Base-by-base conservation (phyloP, 2,888 invertebrate species). In the Andricus quercusramuli region DNA sequence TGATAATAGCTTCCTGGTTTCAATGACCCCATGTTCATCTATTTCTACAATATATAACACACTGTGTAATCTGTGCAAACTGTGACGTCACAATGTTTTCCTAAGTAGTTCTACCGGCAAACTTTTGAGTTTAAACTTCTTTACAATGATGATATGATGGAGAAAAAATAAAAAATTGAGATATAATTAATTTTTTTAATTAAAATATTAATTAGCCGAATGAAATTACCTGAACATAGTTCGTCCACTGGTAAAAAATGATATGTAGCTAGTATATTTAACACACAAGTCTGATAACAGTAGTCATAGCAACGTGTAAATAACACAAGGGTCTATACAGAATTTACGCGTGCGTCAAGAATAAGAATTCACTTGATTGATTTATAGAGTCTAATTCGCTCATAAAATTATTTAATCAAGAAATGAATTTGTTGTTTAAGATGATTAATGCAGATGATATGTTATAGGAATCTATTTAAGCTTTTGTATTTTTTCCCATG, bases 251-350 rank as follows among this genome's bases (percentile, higher is more conserved):
- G 76, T 79, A 78, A 67, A 62, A 82, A 78, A 78, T 56, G 13
- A 62, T 41, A 22, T 47, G 20, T 25, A 59, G 47, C 66, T 66
- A 68, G 77, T 76, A 77, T 64, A 77, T 67, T 65, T 78, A 80
- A 81, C 66, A 81, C 32, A 83, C 79, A 81, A 84, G 65, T 82
- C 64, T 70, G 66, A 77, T 70, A 83, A 83, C 76, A 81, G 89
- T 89, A 83, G 83, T 88, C 87, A 88, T 89, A 87, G 87, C 86
- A 85, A 89, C 89, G 79, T 85, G 86, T 87, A 88, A 88, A 85
- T 85, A 89, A 86, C 89, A 88, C 83, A 85, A 74, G 56, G 22
- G 56, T 56, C 37, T 74, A 51, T 44, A 70, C 11, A 56, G n/a
- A 74, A 74, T 56, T 74, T 74, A 74, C 74, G 74, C 74, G 51